A percentile compares a stretch with the other conserved stretches of the same genome.
Evolutionary conservation across 1,140 invertebrate species (phyloP).

Genomic region (Marisa cornuarietis): DNA sequence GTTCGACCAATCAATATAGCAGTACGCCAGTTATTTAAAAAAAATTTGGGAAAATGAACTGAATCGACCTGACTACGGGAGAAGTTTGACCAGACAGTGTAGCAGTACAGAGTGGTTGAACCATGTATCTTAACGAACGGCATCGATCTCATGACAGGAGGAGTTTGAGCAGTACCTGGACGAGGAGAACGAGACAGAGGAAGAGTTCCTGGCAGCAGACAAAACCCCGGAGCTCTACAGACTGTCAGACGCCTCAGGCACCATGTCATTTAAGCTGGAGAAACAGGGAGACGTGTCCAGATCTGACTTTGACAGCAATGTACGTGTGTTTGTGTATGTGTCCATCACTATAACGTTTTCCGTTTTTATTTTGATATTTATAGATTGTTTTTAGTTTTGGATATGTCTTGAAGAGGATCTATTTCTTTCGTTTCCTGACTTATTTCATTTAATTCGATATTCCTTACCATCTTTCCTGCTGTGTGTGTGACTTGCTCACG

Average conservation of each 20-base stretch:
- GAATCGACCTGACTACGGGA: too few species aligned
- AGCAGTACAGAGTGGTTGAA: too few species aligned
- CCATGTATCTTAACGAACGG: neutral
- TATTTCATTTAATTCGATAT: neutral
- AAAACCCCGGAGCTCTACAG: slow-evolving; percentile 25
- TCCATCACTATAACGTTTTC: neutral
- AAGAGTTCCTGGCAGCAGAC: slow-evolving; percentile 3
- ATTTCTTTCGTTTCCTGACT: neutral
- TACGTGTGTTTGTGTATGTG: neutral
- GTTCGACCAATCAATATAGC: too few species aligned
- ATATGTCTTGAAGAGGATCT: too few species aligned
- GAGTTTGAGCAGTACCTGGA: slow-evolving; percentile 7
- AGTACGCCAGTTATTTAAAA: too few species aligned
- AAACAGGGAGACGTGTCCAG: slow-evolving; percentile 35
- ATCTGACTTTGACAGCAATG: slow-evolving; percentile 43
- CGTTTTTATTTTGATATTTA: neutral
- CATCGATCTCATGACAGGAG: neutral
- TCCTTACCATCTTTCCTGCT: neutral
- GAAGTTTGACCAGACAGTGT: too few species aligned
- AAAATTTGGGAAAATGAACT: too few species aligned
- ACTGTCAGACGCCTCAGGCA: slow-evolving; percentile 45
- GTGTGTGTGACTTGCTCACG: neutral
- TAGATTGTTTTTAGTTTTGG: neutral
- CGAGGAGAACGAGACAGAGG: slow-evolving; percentile 5
- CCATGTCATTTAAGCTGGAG: slow-evolving; percentile 37